Conservation (phyloP, 2,888 invertebrate species). For the Limnephilus auricula region DNA sequence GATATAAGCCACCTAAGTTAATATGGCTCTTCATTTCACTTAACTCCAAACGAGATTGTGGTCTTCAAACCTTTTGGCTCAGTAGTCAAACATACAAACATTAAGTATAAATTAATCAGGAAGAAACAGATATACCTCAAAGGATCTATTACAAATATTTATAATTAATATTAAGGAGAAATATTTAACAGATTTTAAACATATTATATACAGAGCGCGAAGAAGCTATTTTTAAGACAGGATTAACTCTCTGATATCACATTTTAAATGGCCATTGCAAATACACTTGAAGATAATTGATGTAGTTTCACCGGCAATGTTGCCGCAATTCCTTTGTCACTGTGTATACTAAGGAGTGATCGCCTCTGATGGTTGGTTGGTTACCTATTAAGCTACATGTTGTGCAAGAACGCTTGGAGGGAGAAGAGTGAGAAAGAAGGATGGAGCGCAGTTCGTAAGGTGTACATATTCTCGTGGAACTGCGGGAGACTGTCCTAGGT, state of each 20-base stretch:
- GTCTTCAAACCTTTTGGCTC: constrained; percentile 62
- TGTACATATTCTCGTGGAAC: constrained; percentile 61
- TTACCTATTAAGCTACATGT: constrained; percentile 71
- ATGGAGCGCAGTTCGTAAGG: constrained; percentile 56
- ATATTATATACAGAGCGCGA: constrained; percentile 63
- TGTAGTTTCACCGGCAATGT: constrained; percentile 55
- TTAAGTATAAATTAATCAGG: constrained; percentile 57
- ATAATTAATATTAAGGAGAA: constrained; percentile 65
- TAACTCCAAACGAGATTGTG: constrained; percentile 60
- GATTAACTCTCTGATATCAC: constrained; percentile 57
- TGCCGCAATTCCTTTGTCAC: constrained; percentile 58
- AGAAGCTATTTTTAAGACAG: constrained; percentile 65
- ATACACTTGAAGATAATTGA: constrained; percentile 44
- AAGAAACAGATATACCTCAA: constrained; percentile 66
- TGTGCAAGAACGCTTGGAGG: constrained; percentile 36
- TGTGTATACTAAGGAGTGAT: constrained; percentile 55
- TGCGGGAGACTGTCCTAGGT: constrained; percentile 30
- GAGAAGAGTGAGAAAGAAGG: constrained; percentile 50
- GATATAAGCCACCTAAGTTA: constrained; percentile 48
- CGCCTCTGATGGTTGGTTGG: constrained; percentile 70
- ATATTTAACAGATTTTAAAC: constrained; percentile 62
- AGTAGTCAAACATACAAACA: constrained; percentile 48
- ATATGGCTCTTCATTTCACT: constrained; percentile 51
- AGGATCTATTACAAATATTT: constrained; percentile 66
- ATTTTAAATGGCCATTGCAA: constrained; percentile 61